phyloP scores from a whole-genome alignment of 37 sponge, comb jelly and placozoan genomes.

The Bolinopsis microptera region DNA sequence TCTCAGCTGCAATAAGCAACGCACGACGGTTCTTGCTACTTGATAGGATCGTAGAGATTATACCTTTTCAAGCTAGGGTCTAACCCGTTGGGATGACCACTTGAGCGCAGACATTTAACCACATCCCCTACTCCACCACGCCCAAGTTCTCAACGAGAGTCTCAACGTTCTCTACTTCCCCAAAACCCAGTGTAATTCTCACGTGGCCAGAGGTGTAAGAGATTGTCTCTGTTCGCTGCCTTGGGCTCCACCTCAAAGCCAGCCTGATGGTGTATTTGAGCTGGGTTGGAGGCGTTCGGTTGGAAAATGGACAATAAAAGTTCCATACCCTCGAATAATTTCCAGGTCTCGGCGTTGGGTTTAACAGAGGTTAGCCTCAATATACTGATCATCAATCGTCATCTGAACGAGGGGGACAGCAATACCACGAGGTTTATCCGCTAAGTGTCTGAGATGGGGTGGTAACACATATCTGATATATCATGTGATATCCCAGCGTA shows the following conservation, averaged over 20 bases:
- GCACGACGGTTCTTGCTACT: neutral
- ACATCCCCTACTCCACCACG: constrained; percentile 10
- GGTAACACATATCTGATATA: neutral
- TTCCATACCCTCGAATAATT: neutral
- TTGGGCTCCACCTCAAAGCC: neutral
- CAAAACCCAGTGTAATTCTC: neutral
- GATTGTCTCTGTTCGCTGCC: neutral
- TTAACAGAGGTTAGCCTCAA: neutral
- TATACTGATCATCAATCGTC: neutral
- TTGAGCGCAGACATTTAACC: neutral
- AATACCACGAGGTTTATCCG: neutral
- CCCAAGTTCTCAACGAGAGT: neutral
- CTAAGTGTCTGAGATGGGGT: neutral
- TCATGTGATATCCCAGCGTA: constrained; percentile 16
- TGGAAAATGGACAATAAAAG: neutral
- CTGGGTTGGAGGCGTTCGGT: neutral
- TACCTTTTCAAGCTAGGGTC: constrained; percentile 11
- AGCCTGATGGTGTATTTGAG: neutral
- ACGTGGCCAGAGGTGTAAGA: neutral
- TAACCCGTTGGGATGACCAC: constrained; percentile 17
- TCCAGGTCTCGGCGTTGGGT: neutral
- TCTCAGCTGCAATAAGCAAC: neutral
- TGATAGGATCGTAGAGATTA: neutral
- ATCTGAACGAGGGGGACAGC: constrained; percentile 24
- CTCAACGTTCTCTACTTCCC: constrained; percentile 55